Percentiles rank a stretch among this genome's conserved stretches.
Evolutionary conservation across 2,797 vertebrate species (phyloP).

Genomic region (Zenarchopterus dispar): DNA sequence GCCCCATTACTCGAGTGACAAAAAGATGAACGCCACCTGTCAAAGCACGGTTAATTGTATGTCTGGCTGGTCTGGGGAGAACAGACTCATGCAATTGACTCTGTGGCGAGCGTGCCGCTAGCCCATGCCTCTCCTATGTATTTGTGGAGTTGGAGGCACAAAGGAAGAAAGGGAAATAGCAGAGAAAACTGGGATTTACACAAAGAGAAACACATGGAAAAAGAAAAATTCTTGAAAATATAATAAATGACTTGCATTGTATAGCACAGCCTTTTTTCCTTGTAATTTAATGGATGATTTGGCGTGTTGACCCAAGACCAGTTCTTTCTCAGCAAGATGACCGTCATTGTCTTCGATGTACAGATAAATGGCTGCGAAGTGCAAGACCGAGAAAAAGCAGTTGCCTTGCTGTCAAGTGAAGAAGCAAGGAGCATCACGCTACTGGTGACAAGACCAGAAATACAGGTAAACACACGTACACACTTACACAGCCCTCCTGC

Average conservation of each 20-base stretch:
- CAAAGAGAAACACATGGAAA: conserved; percentile 15
- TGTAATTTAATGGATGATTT: conserved; percentile 14
- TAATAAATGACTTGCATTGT: conserved; percentile 15
- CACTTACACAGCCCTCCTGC: conserved; percentile 16
- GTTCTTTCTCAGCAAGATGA: conserved; percentile 15
- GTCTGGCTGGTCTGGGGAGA: conserved; percentile 88
- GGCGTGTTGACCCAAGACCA: conserved; percentile 3
- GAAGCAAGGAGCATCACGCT: conserved; percentile 89
- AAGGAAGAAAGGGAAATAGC: conserved; percentile 6
- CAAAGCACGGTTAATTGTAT: conserved; percentile 97
- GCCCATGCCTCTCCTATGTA: conserved; percentile 12
- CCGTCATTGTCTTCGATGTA: conserved; percentile 70
- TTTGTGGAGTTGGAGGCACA: conserved; percentile 6
- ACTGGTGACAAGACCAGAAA: conserved; percentile 92
- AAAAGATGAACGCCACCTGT: conserved; percentile 99
- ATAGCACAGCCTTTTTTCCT: conserved; percentile 18
- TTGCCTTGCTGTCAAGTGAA: conserved; percentile 91
- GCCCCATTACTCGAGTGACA: conserved; percentile 94
- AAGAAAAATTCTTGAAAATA: not conserved
- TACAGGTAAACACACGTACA: conserved; percentile 84
- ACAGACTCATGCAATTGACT: conserved; percentile 55
- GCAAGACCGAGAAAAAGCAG: conserved; percentile 91
- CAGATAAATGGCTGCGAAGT: conserved; percentile 97
- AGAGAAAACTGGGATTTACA: conserved; percentile 1
- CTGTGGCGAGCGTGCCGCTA: conserved; percentile 16